These are phyloP conservation scores for Camelus bactrianus DNA, from an alignment of 2,113 vertebrate species.

Conservation along the genomic window DNA sequence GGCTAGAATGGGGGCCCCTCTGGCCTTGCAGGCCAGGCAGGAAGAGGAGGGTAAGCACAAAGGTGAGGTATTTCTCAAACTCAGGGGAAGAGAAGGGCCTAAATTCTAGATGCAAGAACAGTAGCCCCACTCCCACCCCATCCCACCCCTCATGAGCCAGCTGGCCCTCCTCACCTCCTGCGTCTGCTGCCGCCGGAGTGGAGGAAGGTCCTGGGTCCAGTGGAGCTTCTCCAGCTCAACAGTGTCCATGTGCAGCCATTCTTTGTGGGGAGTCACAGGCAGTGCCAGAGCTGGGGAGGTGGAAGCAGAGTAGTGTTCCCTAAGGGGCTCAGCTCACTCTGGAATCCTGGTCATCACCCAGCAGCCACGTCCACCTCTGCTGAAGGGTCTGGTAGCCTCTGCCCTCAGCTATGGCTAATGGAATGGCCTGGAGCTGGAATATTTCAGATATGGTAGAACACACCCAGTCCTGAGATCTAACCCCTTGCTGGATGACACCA, in stretches of 20 bases:
- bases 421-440: not conserved
- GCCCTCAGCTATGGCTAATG: not conserved
- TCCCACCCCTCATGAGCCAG: not conserved
- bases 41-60: not conserved
- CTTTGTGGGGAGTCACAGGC: conserved; percentile 92
- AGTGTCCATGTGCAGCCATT: conserved; percentile 97
- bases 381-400: not conserved
- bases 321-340: not conserved
- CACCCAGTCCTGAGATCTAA: not conserved
- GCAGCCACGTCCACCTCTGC: not conserved
- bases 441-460: not conserved
- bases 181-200: conserved; percentile 89
- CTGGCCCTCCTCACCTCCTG: conserved; percentile 88
- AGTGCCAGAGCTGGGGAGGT: conserved; percentile 86
- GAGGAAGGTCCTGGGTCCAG: conserved; percentile 95
- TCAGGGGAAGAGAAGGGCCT: not conserved
- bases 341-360: not conserved
- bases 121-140: not conserved
- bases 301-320: not conserved
- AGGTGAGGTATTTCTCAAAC: not conserved
- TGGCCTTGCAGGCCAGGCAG: not conserved
- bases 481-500: not conserved
- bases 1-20: not conserved
- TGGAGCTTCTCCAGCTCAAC: conserved; percentile 96
- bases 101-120: not conserved